Evolutionary conservation across 1,140 invertebrate genomes (phyloP).

Genomic region (Zaprionus lachaisei): DNA sequence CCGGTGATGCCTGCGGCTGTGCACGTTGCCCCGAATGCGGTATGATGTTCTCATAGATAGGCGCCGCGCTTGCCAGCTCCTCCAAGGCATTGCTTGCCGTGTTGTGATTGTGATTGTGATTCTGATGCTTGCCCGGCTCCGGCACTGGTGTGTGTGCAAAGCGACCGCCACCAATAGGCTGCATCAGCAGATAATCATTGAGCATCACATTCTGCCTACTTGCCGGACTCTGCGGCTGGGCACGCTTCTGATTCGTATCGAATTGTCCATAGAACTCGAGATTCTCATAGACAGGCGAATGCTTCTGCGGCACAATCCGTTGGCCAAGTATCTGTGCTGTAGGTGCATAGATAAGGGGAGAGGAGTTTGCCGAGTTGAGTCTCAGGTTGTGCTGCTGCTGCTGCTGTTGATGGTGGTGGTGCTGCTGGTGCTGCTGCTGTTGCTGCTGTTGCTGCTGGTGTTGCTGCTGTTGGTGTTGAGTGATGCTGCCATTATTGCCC

Average conservation of each 20-base stretch:
- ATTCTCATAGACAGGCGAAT: conserved; percentile 91
- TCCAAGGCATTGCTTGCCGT: conserved; percentile 13
- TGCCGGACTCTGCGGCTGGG: conserved; percentile 85
- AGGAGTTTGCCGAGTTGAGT: conserved; percentile 8
- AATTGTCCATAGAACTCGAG: conserved; percentile 90
- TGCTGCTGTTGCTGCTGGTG: not conserved
- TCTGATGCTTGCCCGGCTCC: conserved; percentile 44
- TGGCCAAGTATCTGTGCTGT: conserved; percentile 68
- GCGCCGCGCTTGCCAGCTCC: conserved; percentile 74
- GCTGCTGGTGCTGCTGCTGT: conserved; percentile 9
- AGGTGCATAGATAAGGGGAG: conserved; percentile 66
- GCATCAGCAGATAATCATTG: conserved; percentile 61
- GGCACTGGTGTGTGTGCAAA: conserved; percentile 83
- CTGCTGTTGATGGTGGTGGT: not conserved
- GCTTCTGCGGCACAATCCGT: conserved; percentile 80
- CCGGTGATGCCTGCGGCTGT: conserved; percentile 82
- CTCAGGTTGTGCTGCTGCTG: not conserved
- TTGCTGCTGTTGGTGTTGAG: conserved; percentile 36
- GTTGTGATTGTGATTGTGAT: conserved; percentile 9
- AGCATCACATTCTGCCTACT: conserved; percentile 72
- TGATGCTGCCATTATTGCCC: conserved; percentile 71
- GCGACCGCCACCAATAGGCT: conserved; percentile 64
- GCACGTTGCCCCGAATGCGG: conserved; percentile 85
- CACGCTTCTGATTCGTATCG: conserved; percentile 80
- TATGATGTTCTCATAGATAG: conserved; percentile 91